Base-by-base conservation (phyloP, 2,888 invertebrate species). In the Volucella zonaria region DNA sequence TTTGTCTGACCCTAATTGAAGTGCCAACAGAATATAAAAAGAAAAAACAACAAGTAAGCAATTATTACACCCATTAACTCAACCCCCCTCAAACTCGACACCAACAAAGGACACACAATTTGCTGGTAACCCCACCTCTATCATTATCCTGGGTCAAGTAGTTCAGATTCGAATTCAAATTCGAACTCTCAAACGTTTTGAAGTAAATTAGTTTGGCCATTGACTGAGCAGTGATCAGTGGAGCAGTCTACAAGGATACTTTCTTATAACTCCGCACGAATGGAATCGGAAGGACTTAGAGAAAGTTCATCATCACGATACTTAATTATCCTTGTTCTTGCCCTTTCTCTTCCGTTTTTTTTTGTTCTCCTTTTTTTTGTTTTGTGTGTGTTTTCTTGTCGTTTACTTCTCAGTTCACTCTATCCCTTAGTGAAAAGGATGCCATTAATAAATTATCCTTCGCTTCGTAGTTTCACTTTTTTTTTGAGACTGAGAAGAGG, bases 281-380 rank as follows among this genome's bases (percentile, higher is more conserved):
- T 52, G 6, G 18, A 15, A 52, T 18, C 51, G 14, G 10, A 52
- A 52, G 23, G 10, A 52, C 23, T 52, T 52, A 10, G 15, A 1
- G 18, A 14, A 52, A 52, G 23, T 52, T 18, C 15, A 52, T 52
- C 23, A 68, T 56, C 68, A 47, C 15, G n/a, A 49, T 40, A 49
- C 56, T 59, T 70, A 70, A 59, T 59, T 70, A 70, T 70, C 49
- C 49, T 15, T 56, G 11, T 11, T 56, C 38, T 38, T 59, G 47
- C 56, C 18, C 45, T 70, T 58, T 11, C 9, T 40, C 10, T 40
- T n/a, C 31, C 45, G 8, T 31, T 40, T 14, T 47, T 4, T 47
- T 14, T 31, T 15, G 31, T 47, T 45, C 3, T 23, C 3, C 3
- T 10, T 12, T 58, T 3, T 12, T 40, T 14, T 47, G 1, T 47